Percentiles rank a stretch among this genome's conserved stretches.
Conservation (phyloP, 2,888 invertebrate species). For the Drosophila siamana region DNA sequence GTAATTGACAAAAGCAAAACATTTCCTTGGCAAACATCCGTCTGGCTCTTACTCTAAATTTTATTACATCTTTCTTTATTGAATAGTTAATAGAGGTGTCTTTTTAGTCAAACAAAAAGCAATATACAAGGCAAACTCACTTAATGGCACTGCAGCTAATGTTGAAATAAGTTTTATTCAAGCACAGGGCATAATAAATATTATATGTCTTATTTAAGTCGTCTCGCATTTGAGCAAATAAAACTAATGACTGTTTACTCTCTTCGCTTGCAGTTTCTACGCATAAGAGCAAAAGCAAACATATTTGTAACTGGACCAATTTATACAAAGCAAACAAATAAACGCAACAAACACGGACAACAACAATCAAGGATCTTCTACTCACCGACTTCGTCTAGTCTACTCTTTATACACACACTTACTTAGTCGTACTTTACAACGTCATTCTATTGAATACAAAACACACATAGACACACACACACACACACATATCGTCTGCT, state of each 20-base stretch:
- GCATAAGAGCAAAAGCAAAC: conserved; percentile 42
- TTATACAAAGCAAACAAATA: conserved; percentile 52
- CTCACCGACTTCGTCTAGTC: conserved; percentile 69
- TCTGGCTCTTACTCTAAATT: not conserved
- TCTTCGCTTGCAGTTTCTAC: conserved; percentile 34
- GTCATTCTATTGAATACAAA: conserved; percentile 47
- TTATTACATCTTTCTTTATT: not conserved
- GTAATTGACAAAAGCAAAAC: not conserved
- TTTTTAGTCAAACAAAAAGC: too few relatives aligned
- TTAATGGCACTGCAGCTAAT: not conserved
- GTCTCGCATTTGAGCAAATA: not conserved
- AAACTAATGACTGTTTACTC: not conserved
- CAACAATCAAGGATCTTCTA: conserved; percentile 51
- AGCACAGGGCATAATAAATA: not conserved
- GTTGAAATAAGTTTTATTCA: not conserved
- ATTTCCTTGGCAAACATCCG: not conserved
- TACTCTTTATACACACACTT: not conserved
- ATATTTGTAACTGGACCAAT: conserved; percentile 72
- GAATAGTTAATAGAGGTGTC: not conserved
- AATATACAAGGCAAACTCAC: too few relatives aligned
- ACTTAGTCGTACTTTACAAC: conserved; percentile 32
- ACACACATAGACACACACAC: conserved; percentile 26
- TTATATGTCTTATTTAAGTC: not conserved
- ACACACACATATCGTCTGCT: conserved; percentile 4
- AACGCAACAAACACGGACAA: conserved; percentile 43